Conservation (phyloP, 2,113 vertebrate species). For the Neoarius graeffei region DNA sequence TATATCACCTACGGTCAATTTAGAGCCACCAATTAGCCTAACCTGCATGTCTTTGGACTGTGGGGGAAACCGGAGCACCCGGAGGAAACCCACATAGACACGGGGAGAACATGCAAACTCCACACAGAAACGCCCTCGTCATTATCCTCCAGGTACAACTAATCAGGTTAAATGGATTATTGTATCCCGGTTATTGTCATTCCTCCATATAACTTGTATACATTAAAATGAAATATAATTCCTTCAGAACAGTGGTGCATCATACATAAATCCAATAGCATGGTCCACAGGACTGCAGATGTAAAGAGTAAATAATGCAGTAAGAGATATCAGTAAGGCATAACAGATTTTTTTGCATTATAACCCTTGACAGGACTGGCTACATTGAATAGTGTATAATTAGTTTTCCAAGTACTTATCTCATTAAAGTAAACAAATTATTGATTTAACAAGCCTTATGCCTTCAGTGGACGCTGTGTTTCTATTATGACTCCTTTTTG, state of each 20-base stretch:
- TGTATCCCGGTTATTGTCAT: neutral
- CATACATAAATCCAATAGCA: neutral
- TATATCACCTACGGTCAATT: too few relatives aligned
- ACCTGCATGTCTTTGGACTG: too few relatives aligned
- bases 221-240: neutral
- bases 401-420: slow-evolving; percentile 97
- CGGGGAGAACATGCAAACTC: too few relatives aligned
- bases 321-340: neutral
- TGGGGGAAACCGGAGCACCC: too few relatives aligned
- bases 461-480: slow-evolving; percentile 85
- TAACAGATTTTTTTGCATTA: slow-evolving; percentile 75
- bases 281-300: neutral
- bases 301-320: neutral
- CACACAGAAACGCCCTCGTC: too few relatives aligned
- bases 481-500: slow-evolving; percentile 78
- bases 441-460: slow-evolving; percentile 95
- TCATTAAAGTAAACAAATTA: slow-evolving; percentile 99
- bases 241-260: neutral
- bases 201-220: neutral
- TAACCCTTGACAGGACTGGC: slow-evolving; percentile 77
- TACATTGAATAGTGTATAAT: slow-evolving; percentile 93
- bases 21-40: too few relatives aligned
- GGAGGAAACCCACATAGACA: too few relatives aligned
- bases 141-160: neutral
- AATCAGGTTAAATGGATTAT: neutral